phyloP scores from a whole-genome alignment of 2,113 vertebrate genomes.

The Orthonyx spaldingii region DNA sequence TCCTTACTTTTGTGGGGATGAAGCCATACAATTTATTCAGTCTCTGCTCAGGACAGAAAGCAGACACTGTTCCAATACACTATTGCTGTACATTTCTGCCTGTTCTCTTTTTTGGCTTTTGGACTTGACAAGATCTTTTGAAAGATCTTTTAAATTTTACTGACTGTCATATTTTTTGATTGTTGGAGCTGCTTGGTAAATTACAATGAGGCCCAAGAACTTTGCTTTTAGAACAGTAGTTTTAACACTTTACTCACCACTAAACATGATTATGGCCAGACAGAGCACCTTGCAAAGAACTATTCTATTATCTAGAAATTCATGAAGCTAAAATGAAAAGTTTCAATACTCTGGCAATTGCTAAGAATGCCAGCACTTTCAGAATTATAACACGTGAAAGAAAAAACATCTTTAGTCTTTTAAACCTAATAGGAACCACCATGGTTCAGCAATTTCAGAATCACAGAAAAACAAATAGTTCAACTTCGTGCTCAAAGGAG shows the following conservation, averaged over 20 bases:
- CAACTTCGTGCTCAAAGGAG: background rate
- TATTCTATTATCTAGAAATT: background rate
- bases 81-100: background rate
- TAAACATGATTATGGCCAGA: background rate
- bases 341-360: background rate
- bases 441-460: background rate
- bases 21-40: background rate
- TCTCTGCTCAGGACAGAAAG: background rate
- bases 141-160: background rate
- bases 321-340: background rate
- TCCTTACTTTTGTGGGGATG: background rate
- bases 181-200: background rate
- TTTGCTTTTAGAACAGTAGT: background rate
- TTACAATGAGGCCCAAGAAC: background rate
- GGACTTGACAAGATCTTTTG: background rate
- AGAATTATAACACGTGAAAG: background rate
- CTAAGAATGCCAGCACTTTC: background rate
- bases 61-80: background rate
- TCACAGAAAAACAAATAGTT: background rate
- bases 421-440: background rate
- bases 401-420: background rate
- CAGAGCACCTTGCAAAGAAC: background rate
- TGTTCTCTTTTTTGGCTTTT: background rate
- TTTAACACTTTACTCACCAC: background rate
- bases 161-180: background rate